Conservation (phyloP, 2,113 vertebrate species). For the Oceanites oceanicus region DNA sequence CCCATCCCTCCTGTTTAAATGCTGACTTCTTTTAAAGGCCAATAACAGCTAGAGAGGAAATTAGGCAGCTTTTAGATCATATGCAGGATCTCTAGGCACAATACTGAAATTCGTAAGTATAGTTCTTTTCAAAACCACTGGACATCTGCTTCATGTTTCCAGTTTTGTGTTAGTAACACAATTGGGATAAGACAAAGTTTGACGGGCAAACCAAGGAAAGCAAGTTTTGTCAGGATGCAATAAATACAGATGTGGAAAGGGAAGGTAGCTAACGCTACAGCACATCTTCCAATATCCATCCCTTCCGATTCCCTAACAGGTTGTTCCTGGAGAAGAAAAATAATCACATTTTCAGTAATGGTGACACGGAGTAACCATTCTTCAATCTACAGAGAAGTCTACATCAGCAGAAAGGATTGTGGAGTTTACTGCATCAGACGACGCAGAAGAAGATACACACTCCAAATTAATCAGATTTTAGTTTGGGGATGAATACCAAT, state of each 20-base stretch:
- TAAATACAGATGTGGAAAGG: background rate
- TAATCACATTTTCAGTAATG: slow-evolving; percentile 61
- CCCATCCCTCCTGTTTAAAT: background rate
- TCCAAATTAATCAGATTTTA: slow-evolving; percentile 58
- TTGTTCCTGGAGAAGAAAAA: slow-evolving; percentile 68
- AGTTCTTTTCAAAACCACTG: background rate
- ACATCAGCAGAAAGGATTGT: slow-evolving; percentile 13
- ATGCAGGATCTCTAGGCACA: background rate
- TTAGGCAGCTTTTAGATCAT: background rate
- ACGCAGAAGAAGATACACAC: slow-evolving; percentile 35
- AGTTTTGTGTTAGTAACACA: background rate
- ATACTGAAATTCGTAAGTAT: background rate
- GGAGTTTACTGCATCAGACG: slow-evolving; percentile 46
- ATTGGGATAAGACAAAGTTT: background rate
- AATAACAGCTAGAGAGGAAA: background rate
- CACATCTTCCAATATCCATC: background rate
- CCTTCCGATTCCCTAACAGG: slow-evolving; percentile 24
- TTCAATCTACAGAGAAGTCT: slow-evolving; percentile 47
- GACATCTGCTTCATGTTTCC: background rate
- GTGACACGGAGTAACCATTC: slow-evolving; percentile 54
- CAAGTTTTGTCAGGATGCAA: background rate
- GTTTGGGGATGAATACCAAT: slow-evolving; percentile 60
- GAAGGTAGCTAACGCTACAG: background rate
- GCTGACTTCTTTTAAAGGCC: background rate
- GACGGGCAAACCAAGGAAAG: background rate